Conservation (phyloP, 1,140 invertebrate species). For the Trichonephila clavipes region DNA sequence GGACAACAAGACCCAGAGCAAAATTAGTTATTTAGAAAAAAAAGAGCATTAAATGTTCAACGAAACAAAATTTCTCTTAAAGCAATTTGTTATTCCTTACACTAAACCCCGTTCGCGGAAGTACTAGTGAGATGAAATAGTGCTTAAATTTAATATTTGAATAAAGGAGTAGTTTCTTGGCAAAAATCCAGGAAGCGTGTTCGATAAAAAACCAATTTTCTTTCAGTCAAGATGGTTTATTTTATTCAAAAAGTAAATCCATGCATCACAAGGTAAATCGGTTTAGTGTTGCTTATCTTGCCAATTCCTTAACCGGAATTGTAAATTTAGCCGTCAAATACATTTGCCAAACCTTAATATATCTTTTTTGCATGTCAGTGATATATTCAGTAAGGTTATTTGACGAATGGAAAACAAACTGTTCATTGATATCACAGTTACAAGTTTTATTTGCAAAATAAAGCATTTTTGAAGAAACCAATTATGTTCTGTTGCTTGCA, state of each 20-base stretch:
- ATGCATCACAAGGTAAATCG: constrained; percentile 6
- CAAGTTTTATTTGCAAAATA: too few species aligned
- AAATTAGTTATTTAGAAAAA: too few species aligned
- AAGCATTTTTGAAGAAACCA: too few species aligned
- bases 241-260: neutral
- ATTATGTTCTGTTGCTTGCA: too few species aligned
- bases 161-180: neutral
- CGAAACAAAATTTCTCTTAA: neutral
- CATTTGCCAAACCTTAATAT: neutral
- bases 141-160: constrained; percentile 5
- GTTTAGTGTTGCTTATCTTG: neutral
- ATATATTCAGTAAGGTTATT: too few species aligned
- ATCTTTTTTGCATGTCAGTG: too few species aligned
- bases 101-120: neutral
- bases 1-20: too few species aligned
- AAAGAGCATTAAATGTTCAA: too few species aligned
- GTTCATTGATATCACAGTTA: too few species aligned
- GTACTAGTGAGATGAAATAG: neutral
- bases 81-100: neutral
- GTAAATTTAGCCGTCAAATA: neutral
- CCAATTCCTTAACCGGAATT: neutral
- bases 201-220: constrained; percentile 19
- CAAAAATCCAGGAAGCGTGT: neutral
- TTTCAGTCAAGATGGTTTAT: neutral
- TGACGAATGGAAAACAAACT: too few species aligned